Base-by-base conservation (phyloP, 2,113 vertebrate genomes). In the Cranoglanis bouderius region DNA sequence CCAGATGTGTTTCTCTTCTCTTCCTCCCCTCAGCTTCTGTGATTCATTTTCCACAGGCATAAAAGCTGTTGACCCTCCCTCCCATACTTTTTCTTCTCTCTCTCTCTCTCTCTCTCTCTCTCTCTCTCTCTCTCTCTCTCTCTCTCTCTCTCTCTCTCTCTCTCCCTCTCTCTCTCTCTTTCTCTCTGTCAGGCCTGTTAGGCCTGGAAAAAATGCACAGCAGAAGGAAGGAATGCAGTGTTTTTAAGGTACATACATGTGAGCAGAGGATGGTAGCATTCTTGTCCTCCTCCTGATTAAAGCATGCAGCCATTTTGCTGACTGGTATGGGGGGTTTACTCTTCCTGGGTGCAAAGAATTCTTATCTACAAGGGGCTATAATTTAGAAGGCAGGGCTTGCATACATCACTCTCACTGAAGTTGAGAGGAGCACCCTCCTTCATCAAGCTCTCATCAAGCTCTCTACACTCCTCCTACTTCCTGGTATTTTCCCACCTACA, bases 1-100 rank as follows among this genome's bases (percentile, higher is more conserved):
- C 92, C 94, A 95, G 94, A 95, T 95, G 95, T 94, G 93, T 93
- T 95, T 95, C 92, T 95, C 89, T 87, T 93, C 85, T 86, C 88
- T 93, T 89, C 81, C 90, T 92, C 88, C 91, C 75, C 88, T 91
- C 75, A 65, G 87, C 94, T 94, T 92, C 94, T 86, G 87, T 96
- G 94, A 96, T 96, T 95, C 93, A 95, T 95, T 95, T 95, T 95
- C 95, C 95, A 95, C 93, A 95, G 84, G 82, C 89, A 85, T 55
- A 83, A 86, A 89, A 78, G 72, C 26, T 65, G 26, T 91, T 90
- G 91, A 82, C 18, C 85, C 82, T 72, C 67, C 84, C 88, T 86
- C 43, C 91, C 65, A 77, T 72, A 63, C 40, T 49, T 85, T 87
- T 85, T 38, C 38, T 21, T 35, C 72, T 89, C 53, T 89, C 82